Percentiles rank a stretch among this genome's conserved stretches.
These are phyloP conservation scores for Meandrusa payeni DNA, from an alignment of 2,888 invertebrate genomes.

Conservation along the genomic window DNA sequence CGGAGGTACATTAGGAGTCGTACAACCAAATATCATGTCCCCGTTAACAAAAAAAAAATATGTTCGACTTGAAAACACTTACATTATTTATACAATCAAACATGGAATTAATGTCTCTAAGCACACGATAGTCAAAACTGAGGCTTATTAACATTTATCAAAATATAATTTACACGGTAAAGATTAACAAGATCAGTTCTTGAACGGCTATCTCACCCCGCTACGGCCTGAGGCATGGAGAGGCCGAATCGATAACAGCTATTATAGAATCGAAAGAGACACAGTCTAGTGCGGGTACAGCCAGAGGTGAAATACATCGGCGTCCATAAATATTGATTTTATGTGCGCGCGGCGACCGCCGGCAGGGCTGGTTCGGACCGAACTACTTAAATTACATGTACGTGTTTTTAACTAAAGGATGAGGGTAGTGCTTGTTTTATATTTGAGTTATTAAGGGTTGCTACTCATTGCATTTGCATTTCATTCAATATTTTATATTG, in stretches of 20 bases:
- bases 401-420: conserved; percentile 22
- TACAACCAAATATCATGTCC: background rate
- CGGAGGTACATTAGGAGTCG: background rate
- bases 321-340: conserved; percentile 77
- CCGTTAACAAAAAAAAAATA: background rate
- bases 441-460: conserved; percentile 18
- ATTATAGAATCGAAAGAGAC: conserved; percentile 29
- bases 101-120: background rate
- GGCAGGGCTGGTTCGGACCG: conserved; percentile 43
- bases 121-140: conserved; percentile 6
- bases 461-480: too few relatives aligned
- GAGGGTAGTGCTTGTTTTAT: conserved; percentile 23
- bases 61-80: conserved; percentile 17
- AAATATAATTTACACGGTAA: conserved; percentile 21
- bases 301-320: conserved; percentile 61
- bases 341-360: conserved; percentile 47
- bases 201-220: conserved; percentile 16
- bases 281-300: conserved; percentile 31
- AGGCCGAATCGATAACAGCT: conserved; percentile 29
- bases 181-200: conserved; percentile 13
- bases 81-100: conserved; percentile 19
- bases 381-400: conserved; percentile 22
- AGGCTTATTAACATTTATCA: conserved; percentile 9
- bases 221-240: conserved; percentile 16
- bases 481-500: too few relatives aligned